Conservation (phyloP, 53 echinoderm and acorn worm genomes). For the Mesocentrotus franciscanus region DNA sequence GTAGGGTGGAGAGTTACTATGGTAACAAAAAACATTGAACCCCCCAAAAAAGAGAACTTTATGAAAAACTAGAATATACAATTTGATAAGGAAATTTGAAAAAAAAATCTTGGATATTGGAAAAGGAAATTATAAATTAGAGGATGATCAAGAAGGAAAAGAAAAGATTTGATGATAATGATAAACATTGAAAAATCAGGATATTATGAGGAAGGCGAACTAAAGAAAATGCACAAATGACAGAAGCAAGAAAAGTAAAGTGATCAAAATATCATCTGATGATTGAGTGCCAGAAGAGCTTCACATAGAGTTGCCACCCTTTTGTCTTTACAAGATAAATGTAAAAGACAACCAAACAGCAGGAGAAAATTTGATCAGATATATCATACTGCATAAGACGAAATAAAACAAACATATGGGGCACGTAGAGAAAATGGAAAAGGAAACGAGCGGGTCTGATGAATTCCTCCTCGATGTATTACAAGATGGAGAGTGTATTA, state of each 20-base stretch:
- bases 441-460: not conserved
- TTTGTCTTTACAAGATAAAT: too few relatives aligned
- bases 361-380: not conserved
- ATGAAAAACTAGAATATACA: too few relatives aligned
- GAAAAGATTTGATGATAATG: too few relatives aligned
- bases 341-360: too few relatives aligned
- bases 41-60: not conserved
- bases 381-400: not conserved
- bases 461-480: not conserved
- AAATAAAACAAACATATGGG: not conserved
- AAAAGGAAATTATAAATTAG: too few relatives aligned
- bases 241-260: too few relatives aligned
- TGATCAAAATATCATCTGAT: not conserved
- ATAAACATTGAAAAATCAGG: too few relatives aligned
- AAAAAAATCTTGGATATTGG: too few relatives aligned
- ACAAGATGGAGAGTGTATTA: conserved; percentile 22
- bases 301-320: not conserved
- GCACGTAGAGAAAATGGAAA: not conserved
- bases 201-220: too few relatives aligned
- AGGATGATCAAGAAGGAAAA: too few relatives aligned
- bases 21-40: not conserved
- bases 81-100: too few relatives aligned
- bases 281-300: not conserved
- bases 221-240: not conserved
- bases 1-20: not conserved